These are phyloP conservation scores for Circaetus cinerascens DNA, from an alignment of 2,113 vertebrate genomes.

Conservation along the genomic window DNA sequence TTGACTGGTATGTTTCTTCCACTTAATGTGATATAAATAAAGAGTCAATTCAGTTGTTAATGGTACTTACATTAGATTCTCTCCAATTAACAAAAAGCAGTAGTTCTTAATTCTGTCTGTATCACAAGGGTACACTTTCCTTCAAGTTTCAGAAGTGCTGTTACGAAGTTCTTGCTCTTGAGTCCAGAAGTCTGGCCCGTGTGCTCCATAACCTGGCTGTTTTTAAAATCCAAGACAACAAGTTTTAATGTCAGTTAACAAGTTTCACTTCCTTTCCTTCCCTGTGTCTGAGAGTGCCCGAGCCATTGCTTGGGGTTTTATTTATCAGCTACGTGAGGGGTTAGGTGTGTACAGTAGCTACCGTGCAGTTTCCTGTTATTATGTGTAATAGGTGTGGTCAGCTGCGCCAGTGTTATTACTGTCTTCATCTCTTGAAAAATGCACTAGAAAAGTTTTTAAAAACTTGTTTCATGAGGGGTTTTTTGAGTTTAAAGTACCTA, in stretches of 20 bases:
- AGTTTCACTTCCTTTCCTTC: neutral
- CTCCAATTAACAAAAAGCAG: neutral
- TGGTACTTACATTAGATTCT: conserved; percentile 22
- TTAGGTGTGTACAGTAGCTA: neutral
- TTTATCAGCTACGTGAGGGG: neutral
- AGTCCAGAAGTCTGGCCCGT: neutral
- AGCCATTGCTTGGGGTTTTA: neutral
- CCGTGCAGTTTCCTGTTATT: neutral
- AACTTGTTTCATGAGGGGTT: neutral
- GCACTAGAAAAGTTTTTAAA: neutral
- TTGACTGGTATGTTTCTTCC: neutral
- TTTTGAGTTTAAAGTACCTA: neutral
- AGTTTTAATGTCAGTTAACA: neutral
- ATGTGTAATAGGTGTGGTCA: neutral
- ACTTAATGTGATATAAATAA: conserved; percentile 38
- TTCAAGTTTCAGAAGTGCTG: neutral
- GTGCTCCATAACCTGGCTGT: neutral
- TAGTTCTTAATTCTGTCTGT: neutral
- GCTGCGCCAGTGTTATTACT: neutral
- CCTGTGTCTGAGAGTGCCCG: neutral
- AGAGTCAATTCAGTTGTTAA: conserved; percentile 1
- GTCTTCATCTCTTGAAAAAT: neutral
- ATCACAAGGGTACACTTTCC: neutral
- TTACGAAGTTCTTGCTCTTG: neutral
- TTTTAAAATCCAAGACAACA: neutral